phyloP scores from a whole-genome alignment of 2,888 invertebrate species.

The Selenia dentaria region DNA sequence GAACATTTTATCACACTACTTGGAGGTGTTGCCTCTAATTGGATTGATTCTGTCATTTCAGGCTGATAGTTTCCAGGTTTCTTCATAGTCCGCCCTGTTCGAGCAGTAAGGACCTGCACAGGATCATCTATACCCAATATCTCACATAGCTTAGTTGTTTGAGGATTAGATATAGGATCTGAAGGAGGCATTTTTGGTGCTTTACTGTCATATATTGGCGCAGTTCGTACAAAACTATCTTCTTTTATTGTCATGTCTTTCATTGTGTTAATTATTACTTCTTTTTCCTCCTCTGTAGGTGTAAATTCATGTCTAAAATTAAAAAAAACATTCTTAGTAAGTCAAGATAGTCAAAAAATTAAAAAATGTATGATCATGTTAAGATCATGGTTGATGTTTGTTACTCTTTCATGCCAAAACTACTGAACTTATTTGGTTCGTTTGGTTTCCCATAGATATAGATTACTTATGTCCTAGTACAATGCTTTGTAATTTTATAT shows the following conservation, averaged over 20 bases:
- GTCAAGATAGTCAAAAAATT: too few relatives aligned
- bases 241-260: slow-evolving; percentile 87
- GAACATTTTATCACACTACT: slow-evolving; percentile 43
- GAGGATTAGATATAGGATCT: slow-evolving; percentile 86
- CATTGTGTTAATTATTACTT: slow-evolving; percentile 86
- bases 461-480: too few relatives aligned
- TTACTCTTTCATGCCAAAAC: too few relatives aligned
- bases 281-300: slow-evolving; percentile 90
- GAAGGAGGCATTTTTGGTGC: slow-evolving; percentile 65
- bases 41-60: slow-evolving; percentile 12
- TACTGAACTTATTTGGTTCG: too few relatives aligned
- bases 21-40: slow-evolving; percentile 46
- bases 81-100: slow-evolving; percentile 72
- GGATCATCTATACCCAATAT: slow-evolving; percentile 93
- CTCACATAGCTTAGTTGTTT: slow-evolving; percentile 88
- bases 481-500: too few relatives aligned
- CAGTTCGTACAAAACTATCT: slow-evolving; percentile 91
- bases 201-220: slow-evolving; percentile 83
- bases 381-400: too few relatives aligned
- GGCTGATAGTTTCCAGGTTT: slow-evolving; percentile 33
- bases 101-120: slow-evolving; percentile 84
- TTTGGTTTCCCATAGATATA: too few relatives aligned
- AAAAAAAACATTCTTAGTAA: too few relatives aligned
- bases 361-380: too few relatives aligned
- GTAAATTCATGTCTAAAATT: slow-evolving; percentile 87